Percentiles rank a stretch among this genome's conserved stretches.
Evolutionary conservation across 2,113 vertebrate species (phyloP).

Genomic region (Chinchilla lanigera): DNA sequence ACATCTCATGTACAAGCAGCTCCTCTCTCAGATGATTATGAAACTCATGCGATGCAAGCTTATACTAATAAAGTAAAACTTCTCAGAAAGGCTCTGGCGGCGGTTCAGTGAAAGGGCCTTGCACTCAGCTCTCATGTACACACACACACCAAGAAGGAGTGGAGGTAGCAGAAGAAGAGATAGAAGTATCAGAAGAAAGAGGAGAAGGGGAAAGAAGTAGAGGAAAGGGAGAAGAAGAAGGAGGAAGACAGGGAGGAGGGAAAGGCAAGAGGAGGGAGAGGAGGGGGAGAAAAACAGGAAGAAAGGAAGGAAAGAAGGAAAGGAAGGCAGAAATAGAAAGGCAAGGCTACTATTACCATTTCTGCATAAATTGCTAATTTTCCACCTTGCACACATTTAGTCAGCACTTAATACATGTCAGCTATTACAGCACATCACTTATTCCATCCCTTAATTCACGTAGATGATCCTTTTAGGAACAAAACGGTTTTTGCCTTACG

Average conservation of each 20-base stretch:
- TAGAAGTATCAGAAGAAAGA: neutral
- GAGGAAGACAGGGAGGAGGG: neutral
- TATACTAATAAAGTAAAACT: neutral
- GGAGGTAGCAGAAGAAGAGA: neutral
- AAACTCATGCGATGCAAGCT: neutral
- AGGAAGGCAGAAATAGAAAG: neutral
- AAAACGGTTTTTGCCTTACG: neutral
- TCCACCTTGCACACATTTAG: neutral
- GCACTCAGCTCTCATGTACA: neutral
- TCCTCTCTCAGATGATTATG: neutral
- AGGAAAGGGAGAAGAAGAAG: neutral
- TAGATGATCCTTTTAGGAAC: neutral
- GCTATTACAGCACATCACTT: neutral
- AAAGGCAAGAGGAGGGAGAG: too few species aligned
- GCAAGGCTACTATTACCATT: neutral
- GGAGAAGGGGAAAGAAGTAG: neutral
- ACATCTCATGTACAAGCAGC: neutral
- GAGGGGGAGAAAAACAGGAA: neutral
- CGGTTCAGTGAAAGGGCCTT: neutral
- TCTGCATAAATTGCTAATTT: neutral
- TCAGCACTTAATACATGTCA: neutral
- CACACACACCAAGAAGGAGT: neutral
- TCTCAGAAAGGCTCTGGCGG: neutral
- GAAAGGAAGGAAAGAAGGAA: neutral
- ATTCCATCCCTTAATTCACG: neutral